These are phyloP conservation scores for Monochamus alternatus DNA, from an alignment of 2,888 invertebrate species.

Conservation along the genomic window DNA sequence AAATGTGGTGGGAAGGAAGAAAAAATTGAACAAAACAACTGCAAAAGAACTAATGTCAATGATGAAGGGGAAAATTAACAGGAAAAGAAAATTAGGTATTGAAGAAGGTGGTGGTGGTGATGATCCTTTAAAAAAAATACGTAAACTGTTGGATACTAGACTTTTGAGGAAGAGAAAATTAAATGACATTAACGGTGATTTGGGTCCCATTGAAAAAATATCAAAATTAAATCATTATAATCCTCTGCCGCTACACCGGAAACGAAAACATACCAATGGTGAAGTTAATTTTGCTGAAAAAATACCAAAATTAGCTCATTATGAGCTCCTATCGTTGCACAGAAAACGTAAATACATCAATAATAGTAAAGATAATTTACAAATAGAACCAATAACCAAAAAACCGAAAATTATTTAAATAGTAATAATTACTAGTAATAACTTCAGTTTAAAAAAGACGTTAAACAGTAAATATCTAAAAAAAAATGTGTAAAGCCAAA, in stretches of 20 bases:
- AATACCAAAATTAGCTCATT: not conserved
- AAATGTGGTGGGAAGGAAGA: not conserved
- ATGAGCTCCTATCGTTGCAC: not conserved
- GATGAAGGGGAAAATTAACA: not conserved
- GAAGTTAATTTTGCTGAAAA: not conserved
- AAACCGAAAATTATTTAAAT: too few species aligned
- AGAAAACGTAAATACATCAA: not conserved
- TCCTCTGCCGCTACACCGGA: not conserved
- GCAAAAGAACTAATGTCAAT: not conserved
- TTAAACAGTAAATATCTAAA: not conserved
- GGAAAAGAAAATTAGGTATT: not conserved
- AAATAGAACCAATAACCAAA: constrained; percentile 21
- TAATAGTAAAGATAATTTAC: not conserved
- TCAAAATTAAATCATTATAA: not conserved
- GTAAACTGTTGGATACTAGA: not conserved
- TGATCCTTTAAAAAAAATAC: not conserved
- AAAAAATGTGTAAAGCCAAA: constrained; percentile 8
- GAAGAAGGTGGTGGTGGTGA: not conserved
- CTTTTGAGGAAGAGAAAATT: not conserved
- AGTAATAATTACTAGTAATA: too few species aligned
- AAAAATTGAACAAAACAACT: not conserved
- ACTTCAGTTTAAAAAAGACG: not conserved
- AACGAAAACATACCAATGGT: not conserved
- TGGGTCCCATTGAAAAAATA: not conserved
- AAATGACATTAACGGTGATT: not conserved